Base-by-base conservation (phyloP, 2,113 vertebrate genomes). In the Lonchura striata region DNA sequence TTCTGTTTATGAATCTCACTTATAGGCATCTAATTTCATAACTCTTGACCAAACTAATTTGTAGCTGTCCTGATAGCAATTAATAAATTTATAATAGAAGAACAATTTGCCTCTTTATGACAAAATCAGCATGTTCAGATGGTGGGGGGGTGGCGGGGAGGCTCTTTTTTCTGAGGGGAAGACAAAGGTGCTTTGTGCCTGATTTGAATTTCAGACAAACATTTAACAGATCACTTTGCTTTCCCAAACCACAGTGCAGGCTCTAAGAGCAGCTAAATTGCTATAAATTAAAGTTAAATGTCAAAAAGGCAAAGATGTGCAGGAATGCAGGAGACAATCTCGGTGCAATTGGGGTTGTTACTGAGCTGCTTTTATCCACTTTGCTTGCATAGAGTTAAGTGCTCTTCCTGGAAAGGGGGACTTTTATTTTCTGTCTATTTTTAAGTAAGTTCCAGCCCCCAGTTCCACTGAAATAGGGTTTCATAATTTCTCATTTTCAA, bases 211-310 rank as follows among this genome's bases (percentile, higher is more conserved):
- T 84, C 95, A 94, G 92, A 94, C 94, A 96, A 95, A 94, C 83
- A 92, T 95, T 95, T 64, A 75, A 68, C 87, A 86, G 94, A 96
- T 97, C 94, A 86, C 91, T 95, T 82, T 90, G 87, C 82, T 95
- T 94, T 75, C 95, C 94, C 88, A 50, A 95, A 94, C 0, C 47
- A 47, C 80, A 31, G 85, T 15, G 70, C 90, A 75, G 91, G 77
- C 81, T 95, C 68, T 90, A 70, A 97, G 94, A 96, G 93, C 91
- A 86, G 91, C 83, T 89, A 97, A 97, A 97, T 97, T 97, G 96
- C 96, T 92, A 79, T 94, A 95, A 97, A 97, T 97, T 96, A 97
- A 97, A 96, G 94, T 95, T 96, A 97, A 97, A 97, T 97, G 96
- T 96, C 95, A 97, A 97, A 97, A 97, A 95, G 95, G 94, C 95